Percentiles rank a stretch among this genome's conserved stretches.
Evolutionary conservation across 2,888 invertebrate genomes (phyloP).

Genomic region (Schizotus pectinicornis): DNA sequence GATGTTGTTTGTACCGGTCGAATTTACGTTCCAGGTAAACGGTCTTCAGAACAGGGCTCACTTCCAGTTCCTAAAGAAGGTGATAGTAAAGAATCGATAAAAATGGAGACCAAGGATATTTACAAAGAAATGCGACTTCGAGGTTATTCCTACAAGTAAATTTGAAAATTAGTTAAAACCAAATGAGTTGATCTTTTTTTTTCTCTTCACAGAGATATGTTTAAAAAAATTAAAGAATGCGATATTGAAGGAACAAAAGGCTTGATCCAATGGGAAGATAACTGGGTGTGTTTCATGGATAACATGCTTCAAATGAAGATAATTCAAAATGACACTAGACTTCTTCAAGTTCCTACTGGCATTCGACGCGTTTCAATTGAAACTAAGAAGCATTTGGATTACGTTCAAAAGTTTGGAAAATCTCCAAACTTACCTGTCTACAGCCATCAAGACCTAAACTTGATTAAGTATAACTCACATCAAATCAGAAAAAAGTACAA

Average conservation of each 20-base stretch:
- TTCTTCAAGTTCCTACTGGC: no score
- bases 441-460: no score
- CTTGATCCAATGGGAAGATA: no score
- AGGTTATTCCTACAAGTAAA: conserved; percentile 65
- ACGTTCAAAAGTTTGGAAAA: no score
- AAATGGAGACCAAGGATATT: conserved; percentile 66
- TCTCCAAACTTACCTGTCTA: no score
- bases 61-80: not conserved
- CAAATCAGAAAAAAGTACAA: no score
- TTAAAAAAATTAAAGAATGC: conserved; percentile 40
- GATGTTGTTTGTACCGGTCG: conserved; percentile 36
- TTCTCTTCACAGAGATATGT: conserved; percentile 38
- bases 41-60: conserved; percentile 54
- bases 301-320: no score
- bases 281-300: no score
- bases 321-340: no score
- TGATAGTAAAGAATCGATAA: conserved; percentile 50
- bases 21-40: conserved; percentile 14
- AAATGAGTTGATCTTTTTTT: conserved; percentile 5
- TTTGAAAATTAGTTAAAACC: not conserved
- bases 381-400: no score
- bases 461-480: no score
- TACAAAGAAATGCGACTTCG: conserved; percentile 72
- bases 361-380: no score
- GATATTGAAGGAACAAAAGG: conserved; percentile 27